These are phyloP conservation scores for Macrotis lagotis DNA, from an alignment of 2,113 vertebrate genomes.

Conservation along the genomic window DNA sequence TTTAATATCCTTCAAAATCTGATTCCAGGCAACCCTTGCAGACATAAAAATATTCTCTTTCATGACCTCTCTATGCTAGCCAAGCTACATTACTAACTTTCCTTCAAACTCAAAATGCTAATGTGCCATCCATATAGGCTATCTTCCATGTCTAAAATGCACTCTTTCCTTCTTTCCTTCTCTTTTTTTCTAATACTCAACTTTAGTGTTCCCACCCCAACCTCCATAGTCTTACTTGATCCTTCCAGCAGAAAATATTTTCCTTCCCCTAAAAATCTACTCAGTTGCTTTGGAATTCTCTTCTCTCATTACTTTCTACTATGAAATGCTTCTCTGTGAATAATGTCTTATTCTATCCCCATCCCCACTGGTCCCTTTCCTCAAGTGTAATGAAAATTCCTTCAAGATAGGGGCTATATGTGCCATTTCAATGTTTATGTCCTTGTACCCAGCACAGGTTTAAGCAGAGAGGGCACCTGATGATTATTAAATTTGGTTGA, in stretches of 20 bases:
- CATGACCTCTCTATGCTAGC: not conserved
- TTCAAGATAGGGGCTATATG: not conserved
- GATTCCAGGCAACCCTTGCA: not conserved
- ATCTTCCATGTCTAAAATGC: not conserved
- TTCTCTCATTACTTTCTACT: not conserved
- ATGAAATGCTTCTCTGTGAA: not conserved
- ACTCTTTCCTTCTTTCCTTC: not conserved
- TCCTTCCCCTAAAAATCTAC: not conserved
- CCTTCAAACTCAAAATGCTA: not conserved
- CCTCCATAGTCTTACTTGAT: not conserved
- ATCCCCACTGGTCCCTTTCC: not conserved
- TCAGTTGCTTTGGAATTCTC: not conserved
- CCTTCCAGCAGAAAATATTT: not conserved
- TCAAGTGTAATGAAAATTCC: not conserved
- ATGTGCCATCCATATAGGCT: not conserved
- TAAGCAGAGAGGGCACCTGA: not conserved
- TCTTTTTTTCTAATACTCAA: not conserved
- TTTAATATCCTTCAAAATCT: not conserved
- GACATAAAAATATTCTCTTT: not conserved
- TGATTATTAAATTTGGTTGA: not conserved
- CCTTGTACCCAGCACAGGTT: not conserved
- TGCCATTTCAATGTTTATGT: not conserved
- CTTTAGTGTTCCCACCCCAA: not conserved
- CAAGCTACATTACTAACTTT: not conserved
- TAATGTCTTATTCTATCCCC: too few species aligned